Evolutionary conservation across 2,888 invertebrate genomes (phyloP).

Genomic region (Cheilosia soror): DNA sequence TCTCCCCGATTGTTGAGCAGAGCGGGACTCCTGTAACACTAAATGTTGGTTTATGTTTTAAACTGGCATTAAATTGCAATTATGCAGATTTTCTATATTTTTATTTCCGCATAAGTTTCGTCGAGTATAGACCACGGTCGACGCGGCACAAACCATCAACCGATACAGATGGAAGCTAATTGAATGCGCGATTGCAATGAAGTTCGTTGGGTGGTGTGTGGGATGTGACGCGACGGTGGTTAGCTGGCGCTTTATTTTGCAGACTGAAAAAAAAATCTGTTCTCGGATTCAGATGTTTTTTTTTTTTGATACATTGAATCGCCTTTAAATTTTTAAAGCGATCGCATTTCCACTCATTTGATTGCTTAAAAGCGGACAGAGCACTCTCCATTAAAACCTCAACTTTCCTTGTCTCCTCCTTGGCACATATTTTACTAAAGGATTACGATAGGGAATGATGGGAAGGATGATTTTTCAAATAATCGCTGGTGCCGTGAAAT

Average conservation of each 20-base stretch:
- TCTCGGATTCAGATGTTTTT: not conserved
- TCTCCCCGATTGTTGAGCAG: not conserved
- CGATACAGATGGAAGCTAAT: constrained; percentile 50
- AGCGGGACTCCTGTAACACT: constrained; percentile 44
- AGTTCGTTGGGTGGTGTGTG: not conserved
- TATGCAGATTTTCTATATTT: constrained; percentile 62
- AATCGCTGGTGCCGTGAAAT: constrained; percentile 32
- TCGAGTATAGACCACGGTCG: not conserved
- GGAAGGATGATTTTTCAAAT: too few species aligned
- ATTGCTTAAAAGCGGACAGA: constrained; percentile 51
- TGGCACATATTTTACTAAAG: too few species aligned
- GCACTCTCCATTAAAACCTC: not conserved
- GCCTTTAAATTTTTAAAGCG: constrained; percentile 4
- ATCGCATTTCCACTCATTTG: constrained; percentile 9
- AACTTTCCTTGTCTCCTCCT: too few species aligned
- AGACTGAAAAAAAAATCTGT: not conserved
- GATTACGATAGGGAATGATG: too few species aligned
- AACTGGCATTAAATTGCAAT: constrained; percentile 65
- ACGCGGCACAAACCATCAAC: not conserved
- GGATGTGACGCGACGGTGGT: constrained; percentile 3
- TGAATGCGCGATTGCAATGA: constrained; percentile 62
- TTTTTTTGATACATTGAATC: constrained; percentile 1
- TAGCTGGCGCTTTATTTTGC: constrained; percentile 8
- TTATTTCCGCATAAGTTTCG: constrained; percentile 7
- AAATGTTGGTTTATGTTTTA: constrained; percentile 52